Conservation (phyloP, 2,113 vertebrate species). For the Gopherus evgoodei region DNA sequence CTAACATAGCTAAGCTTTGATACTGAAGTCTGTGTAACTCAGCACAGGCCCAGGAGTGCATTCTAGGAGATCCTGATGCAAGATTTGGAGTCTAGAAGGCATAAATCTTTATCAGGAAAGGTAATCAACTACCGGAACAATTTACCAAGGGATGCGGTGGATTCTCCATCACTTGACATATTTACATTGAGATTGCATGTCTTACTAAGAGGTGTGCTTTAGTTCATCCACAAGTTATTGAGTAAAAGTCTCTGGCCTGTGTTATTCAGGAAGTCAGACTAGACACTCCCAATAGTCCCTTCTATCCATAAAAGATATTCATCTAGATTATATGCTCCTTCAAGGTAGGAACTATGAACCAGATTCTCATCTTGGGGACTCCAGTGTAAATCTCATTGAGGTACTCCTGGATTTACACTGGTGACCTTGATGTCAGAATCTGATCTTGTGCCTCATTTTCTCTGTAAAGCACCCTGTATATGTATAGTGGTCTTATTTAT, state of each 20-base stretch:
- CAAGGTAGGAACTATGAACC: not conserved
- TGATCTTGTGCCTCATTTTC: not conserved
- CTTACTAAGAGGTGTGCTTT: not conserved
- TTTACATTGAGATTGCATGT: fast-evolving
- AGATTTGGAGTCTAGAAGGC: not conserved
- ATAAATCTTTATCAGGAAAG: not conserved
- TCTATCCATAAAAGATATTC: not conserved
- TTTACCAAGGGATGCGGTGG: not conserved
- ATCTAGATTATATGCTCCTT: not conserved
- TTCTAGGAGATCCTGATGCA: not conserved
- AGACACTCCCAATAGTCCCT: not conserved
- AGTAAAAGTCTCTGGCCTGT: not conserved
- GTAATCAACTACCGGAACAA: not conserved
- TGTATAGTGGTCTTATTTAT: not conserved
- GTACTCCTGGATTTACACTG: not conserved
- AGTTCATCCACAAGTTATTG: not conserved
- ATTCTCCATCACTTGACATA: not conserved
- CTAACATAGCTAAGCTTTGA: not conserved
- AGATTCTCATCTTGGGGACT: not conserved
- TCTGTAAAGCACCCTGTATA: not conserved
- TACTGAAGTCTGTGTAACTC: not conserved
- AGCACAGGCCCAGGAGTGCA: fast-evolving
- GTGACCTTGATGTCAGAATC: not conserved
- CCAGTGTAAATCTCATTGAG: not conserved
- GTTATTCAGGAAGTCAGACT: not conserved